These are phyloP conservation scores for Grapholita molesta DNA, from an alignment of 1,140 invertebrate species.

Conservation along the genomic window DNA sequence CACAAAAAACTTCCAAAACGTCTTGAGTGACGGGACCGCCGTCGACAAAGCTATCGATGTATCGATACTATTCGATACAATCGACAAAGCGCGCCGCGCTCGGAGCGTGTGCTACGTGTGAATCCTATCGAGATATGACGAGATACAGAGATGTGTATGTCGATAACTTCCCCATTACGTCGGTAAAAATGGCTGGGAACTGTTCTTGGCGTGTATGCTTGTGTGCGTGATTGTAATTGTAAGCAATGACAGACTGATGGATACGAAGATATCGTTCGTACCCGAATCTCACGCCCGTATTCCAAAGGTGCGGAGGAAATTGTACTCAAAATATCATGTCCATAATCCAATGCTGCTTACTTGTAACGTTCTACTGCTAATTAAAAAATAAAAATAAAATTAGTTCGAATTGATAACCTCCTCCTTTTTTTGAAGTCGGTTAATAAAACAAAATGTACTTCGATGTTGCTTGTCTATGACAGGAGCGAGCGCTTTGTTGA, in stretches of 20 bases:
- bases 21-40: conserved; percentile 75
- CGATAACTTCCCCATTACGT: conserved; percentile 70
- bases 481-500: too few species aligned
- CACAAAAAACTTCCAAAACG: conserved; percentile 57
- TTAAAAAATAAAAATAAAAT: too few species aligned
- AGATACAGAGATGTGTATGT: conserved; percentile 58
- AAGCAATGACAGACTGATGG: conserved; percentile 10
- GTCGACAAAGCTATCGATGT: conserved; percentile 59
- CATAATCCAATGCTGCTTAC: background rate
- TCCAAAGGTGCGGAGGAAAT: background rate
- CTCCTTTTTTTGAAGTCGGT: too few species aligned
- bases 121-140: conserved; percentile 63
- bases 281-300: background rate
- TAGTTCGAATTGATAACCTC: too few species aligned
- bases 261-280: background rate
- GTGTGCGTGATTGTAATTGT: conserved; percentile 15
- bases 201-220: conserved; percentile 4
- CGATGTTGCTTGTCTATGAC: too few species aligned
- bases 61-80: conserved; percentile 35
- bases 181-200: conserved; percentile 55
- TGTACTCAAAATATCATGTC: background rate
- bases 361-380: background rate
- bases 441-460: too few species aligned
- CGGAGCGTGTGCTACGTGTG: conserved; percentile 74
- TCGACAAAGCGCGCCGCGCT: conserved; percentile 68